These are phyloP conservation scores for Sparidentex hasta DNA, from an alignment of 2,797 vertebrate species.

Conservation along the genomic window DNA sequence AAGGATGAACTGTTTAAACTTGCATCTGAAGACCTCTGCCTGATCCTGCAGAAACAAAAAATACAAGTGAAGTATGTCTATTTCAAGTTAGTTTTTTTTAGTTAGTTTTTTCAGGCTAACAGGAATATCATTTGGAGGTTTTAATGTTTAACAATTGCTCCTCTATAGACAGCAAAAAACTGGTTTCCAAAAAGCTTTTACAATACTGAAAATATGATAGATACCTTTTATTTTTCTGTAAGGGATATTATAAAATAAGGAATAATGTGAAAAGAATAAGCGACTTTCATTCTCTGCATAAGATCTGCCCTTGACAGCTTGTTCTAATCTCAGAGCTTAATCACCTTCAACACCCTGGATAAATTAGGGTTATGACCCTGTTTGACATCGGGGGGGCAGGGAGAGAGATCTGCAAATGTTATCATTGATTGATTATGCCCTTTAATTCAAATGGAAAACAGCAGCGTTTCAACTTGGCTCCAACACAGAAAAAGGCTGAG, in stretches of 20 bases:
- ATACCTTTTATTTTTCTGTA: neutral
- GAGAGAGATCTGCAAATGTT: constrained; percentile 86
- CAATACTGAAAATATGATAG: neutral
- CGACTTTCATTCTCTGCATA: constrained; percentile 68
- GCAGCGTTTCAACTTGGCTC: constrained; percentile 56
- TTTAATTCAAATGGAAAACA: constrained; percentile 86
- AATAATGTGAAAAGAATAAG: neutral
- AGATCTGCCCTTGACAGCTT: constrained; percentile 83
- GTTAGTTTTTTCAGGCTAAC: neutral
- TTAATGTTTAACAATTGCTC: neutral
- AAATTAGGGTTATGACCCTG: constrained; percentile 91
- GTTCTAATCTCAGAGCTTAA: constrained; percentile 85
- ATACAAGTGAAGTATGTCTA: neutral
- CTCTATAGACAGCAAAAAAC: neutral
- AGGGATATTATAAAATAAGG: neutral
- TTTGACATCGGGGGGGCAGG: constrained; percentile 78
- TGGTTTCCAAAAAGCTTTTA: no score
- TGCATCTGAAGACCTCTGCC: neutral
- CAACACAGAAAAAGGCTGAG: constrained; percentile 30
- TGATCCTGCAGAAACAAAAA: neutral
- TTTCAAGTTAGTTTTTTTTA: neutral
- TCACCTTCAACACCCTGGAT: constrained; percentile 88
- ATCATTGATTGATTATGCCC: constrained; percentile 88
- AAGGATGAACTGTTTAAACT: neutral
- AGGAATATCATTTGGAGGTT: neutral